phyloP scores from a whole-genome alignment of 2,113 vertebrate genomes.

The Bubo bubo region DNA sequence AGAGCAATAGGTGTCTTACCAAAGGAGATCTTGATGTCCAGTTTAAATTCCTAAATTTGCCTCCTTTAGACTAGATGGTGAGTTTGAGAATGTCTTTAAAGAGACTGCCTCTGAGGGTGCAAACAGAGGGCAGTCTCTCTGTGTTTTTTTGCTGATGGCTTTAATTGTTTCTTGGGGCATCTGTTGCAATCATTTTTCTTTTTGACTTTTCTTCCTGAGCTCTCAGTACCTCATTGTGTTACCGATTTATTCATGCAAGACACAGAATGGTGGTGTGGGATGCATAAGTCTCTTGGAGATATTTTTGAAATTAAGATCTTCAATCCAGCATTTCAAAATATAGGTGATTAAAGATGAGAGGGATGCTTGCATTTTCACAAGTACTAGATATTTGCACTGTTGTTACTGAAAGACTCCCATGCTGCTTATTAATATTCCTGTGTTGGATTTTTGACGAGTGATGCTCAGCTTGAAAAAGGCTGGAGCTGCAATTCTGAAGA shows the following conservation, averaged over 20 bases:
- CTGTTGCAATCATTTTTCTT: not conserved
- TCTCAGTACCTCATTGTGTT: not conserved
- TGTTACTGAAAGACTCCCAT: not conserved
- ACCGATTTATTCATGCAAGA: not conserved
- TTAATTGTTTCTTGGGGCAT: not conserved
- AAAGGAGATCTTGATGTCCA: not conserved
- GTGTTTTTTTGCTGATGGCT: not conserved
- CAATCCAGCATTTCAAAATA: not conserved
- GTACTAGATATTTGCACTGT: not conserved
- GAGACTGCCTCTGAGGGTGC: not conserved
- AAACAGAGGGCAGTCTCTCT: not conserved
- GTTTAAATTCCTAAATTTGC: not conserved
- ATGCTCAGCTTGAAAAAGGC: not conserved
- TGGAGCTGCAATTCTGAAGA: not conserved
- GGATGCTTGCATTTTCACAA: not conserved
- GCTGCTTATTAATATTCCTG: not conserved
- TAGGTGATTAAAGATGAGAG: not conserved
- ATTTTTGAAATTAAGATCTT: not conserved
- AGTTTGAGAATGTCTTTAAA: not conserved
- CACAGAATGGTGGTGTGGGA: not conserved
- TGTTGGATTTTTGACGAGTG: not conserved
- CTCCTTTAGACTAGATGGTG: not conserved
- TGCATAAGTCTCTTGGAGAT: not conserved
- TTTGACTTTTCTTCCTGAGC: not conserved
- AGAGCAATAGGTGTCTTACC: not conserved